These are phyloP conservation scores for Nyctibius bracteatus DNA, from an alignment of 2,113 vertebrate genomes.

Conservation along the genomic window DNA sequence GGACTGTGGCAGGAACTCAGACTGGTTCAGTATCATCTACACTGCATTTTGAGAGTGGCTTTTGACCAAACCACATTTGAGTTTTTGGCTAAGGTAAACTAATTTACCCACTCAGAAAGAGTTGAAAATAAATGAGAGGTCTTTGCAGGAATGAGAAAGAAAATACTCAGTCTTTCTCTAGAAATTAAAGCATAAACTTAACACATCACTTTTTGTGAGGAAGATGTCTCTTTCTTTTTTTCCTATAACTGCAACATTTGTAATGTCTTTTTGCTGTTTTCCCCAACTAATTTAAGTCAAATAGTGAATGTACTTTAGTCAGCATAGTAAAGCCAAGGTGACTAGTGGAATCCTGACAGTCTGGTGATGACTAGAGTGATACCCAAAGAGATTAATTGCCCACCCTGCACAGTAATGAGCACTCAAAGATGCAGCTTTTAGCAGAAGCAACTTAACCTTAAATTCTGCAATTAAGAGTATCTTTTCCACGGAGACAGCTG, in stretches of 20 bases:
- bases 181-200: neutral
- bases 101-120: neutral
- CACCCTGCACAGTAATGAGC: neutral
- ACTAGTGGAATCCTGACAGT: neutral
- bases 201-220: neutral
- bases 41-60: neutral
- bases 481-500: conserved; percentile 8
- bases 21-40: neutral
- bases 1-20: neutral
- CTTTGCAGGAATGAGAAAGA: neutral
- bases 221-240: neutral
- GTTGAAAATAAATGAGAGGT: neutral
- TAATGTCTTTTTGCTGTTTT: neutral
- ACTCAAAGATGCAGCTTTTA: conserved; percentile 13
- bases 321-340: neutral
- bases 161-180: neutral
- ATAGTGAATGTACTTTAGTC: neutral
- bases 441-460: conserved; percentile 19
- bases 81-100: neutral
- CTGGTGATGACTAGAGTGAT: neutral
- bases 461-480: conserved; percentile 23
- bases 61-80: neutral
- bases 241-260: neutral
- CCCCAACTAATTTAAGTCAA: neutral
- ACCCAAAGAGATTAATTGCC: neutral